A percentile compares a stretch with the other conserved stretches of the same genome.
Conservation (phyloP, 2,888 invertebrate genomes). For the Machimus atricapillus region DNA sequence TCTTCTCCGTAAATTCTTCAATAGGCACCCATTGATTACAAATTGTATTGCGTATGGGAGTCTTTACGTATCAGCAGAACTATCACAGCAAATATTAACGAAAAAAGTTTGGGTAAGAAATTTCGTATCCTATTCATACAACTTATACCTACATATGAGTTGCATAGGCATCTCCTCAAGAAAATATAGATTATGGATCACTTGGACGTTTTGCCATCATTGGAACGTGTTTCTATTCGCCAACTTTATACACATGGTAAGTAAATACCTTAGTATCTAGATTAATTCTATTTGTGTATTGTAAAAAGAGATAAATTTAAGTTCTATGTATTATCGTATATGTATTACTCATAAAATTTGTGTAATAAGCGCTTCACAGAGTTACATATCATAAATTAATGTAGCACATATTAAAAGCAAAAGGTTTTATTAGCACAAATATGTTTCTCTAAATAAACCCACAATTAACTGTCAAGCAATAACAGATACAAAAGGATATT, state of each 20-base stretch:
- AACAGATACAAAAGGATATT: too few relatives aligned
- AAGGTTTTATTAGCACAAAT: too few relatives aligned
- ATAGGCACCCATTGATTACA: constrained; percentile 65
- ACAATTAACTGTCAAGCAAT: too few relatives aligned
- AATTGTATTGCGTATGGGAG: constrained; percentile 75
- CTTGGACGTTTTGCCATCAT: constrained; percentile 69
- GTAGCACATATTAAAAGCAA: too few relatives aligned
- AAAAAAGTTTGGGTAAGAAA: constrained; percentile 70
- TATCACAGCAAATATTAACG: constrained; percentile 78
- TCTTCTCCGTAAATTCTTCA: constrained; percentile 55
- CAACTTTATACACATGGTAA: constrained; percentile 70
- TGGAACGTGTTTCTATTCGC: constrained; percentile 69
- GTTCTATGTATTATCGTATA: too few relatives aligned
- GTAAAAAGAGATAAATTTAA: too few relatives aligned
- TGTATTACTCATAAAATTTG: too few relatives aligned
- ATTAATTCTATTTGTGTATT: too few relatives aligned
- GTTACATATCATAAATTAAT: too few relatives aligned
- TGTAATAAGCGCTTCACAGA: too few relatives aligned
- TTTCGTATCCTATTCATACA: background rate
- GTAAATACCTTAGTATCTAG: constrained; percentile 46
- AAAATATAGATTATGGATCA: constrained; percentile 64
- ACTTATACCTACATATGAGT: background rate
- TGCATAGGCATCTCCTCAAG: constrained; percentile 46
- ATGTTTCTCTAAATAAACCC: too few relatives aligned
- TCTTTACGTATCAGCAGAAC: constrained; percentile 80